Conservation (phyloP, 2,888 invertebrate species). For the Pheosia tremula region DNA sequence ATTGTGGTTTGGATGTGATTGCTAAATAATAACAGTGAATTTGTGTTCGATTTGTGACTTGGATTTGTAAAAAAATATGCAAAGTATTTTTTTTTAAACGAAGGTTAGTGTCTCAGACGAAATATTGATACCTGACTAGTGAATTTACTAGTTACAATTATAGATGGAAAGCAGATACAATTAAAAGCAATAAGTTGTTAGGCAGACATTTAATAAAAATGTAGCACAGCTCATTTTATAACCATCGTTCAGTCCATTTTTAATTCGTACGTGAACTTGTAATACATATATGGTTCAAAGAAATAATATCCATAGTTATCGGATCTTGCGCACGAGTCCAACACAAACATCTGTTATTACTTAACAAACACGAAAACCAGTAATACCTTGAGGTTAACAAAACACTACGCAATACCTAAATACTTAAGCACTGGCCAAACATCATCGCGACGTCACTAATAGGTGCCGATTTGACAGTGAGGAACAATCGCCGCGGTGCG, state of each 20-base stretch:
- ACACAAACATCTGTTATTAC: constrained; percentile 75
- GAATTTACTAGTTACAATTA: too few species aligned
- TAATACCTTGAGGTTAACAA: constrained; percentile 80
- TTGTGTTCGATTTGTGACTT: constrained; percentile 25
- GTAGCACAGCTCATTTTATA: too few species aligned
- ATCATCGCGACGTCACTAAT: constrained; percentile 66
- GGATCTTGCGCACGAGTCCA: constrained; percentile 49
- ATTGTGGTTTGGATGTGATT: constrained; percentile 22
- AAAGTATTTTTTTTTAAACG: constrained; percentile 9
- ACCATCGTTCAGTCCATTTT: too few species aligned
- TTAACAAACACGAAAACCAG: constrained; percentile 77
- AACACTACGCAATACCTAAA: constrained; percentile 72
- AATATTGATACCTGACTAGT: background rate
- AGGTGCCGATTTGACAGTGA: constrained; percentile 67
- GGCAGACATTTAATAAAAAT: too few species aligned
- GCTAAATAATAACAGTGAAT: constrained; percentile 29
- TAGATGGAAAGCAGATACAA: too few species aligned
- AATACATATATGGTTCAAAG: too few species aligned
- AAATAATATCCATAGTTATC: constrained; percentile 25
- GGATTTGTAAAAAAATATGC: constrained; percentile 23
- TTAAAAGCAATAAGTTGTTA: too few species aligned
- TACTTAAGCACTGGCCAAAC: constrained; percentile 71
- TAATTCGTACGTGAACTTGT: too few species aligned
- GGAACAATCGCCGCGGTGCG: constrained; percentile 61
- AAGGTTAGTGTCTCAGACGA: constrained; percentile 3